phyloP scores from a whole-genome alignment of 1,140 invertebrate genomes.

The Tetramorium alpestre region DNA sequence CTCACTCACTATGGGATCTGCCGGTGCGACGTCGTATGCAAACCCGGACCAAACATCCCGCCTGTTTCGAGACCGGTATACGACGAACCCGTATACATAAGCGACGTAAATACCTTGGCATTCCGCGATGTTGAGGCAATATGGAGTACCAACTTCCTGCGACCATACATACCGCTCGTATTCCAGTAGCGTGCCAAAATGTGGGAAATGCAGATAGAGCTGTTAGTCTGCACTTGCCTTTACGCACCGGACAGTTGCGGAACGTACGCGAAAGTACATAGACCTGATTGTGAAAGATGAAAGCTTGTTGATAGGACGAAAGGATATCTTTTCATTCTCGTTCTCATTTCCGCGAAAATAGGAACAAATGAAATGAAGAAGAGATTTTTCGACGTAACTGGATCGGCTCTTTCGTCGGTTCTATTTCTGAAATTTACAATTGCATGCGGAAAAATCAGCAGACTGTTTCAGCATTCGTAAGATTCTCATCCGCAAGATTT shows the following conservation, averaged over 20 bases:
- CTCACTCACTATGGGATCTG: not conserved
- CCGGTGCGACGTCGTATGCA: not conserved
- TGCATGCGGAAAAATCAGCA: too few species aligned
- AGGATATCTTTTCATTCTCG: not conserved
- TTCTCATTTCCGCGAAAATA: not conserved
- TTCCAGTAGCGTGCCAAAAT: slow-evolving; percentile 31
- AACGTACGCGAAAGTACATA: too few species aligned
- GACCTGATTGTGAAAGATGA: not conserved
- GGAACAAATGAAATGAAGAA: not conserved
- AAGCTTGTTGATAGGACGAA: not conserved
- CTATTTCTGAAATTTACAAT: not conserved
- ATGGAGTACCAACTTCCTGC: slow-evolving; percentile 20
- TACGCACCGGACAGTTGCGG: too few species aligned
- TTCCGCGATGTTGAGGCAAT: slow-evolving; percentile 40
- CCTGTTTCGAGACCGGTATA: slow-evolving; percentile 17
- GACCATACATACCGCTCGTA: slow-evolving; percentile 30
- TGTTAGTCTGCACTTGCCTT: not conserved
- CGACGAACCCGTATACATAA: slow-evolving; percentile 21
- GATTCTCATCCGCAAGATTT: not conserved
- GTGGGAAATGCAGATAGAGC: slow-evolving; percentile 37
- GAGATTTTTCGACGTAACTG: not conserved
- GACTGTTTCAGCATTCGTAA: not conserved
- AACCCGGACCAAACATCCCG: slow-evolving; percentile 32
- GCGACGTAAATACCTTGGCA: slow-evolving; percentile 53
- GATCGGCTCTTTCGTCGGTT: not conserved